Conservation (phyloP, 2,797 vertebrate species). For the Cyclura pinguis region DNA sequence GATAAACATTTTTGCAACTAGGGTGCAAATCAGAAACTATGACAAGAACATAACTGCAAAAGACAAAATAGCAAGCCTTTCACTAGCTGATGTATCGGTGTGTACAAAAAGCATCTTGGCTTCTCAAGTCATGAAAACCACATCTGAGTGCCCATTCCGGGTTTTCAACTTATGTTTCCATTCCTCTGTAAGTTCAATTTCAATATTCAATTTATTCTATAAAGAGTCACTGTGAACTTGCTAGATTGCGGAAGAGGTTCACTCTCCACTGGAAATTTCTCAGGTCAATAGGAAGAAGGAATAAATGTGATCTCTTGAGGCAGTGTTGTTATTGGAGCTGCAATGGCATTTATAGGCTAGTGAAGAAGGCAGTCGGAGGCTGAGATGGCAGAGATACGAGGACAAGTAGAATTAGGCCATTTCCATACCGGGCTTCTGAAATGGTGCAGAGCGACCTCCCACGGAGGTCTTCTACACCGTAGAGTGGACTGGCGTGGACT, state of each 20-base stretch:
- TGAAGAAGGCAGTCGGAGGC: not conserved
- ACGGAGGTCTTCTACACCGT: no score
- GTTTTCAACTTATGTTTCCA: not conserved
- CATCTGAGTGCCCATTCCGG: not conserved
- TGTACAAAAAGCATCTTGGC: not conserved
- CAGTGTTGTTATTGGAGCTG: not conserved
- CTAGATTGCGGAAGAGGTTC: not conserved
- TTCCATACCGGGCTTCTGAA: no score
- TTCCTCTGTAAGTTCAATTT: not conserved
- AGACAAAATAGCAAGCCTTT: not conserved
- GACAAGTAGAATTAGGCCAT: conserved; percentile 20
- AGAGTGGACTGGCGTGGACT: no score
- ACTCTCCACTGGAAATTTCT: not conserved
- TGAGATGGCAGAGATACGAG: conserved; percentile 14
- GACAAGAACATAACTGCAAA: not conserved
- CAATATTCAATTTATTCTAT: not conserved
- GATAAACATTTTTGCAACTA: not conserved
- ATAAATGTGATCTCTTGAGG: conserved; percentile 11
- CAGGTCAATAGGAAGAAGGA: conserved; percentile 6
- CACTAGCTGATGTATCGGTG: not conserved
- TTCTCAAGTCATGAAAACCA: not conserved
- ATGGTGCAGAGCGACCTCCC: no score
- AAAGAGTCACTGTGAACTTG: not conserved
- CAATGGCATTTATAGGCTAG: conserved; percentile 17
- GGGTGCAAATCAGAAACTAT: not conserved